phyloP scores from a whole-genome alignment of 2,113 vertebrate species.

The Dinomys branickii region DNA sequence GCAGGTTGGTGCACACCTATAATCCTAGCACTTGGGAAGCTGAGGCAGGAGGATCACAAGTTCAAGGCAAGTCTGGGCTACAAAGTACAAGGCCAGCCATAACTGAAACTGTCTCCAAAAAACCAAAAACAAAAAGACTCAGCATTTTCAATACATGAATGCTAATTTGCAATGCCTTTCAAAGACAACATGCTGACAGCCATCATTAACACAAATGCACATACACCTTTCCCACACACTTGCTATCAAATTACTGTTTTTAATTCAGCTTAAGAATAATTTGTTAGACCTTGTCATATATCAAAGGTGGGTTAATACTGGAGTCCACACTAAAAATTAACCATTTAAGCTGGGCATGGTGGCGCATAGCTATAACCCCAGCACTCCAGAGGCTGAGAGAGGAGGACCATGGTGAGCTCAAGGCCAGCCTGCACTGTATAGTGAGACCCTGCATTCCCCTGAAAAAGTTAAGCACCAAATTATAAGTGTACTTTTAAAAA shows the following conservation, averaged over 20 bases:
- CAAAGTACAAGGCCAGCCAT: neutral
- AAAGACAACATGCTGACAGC: neutral
- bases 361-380: neutral
- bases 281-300: neutral
- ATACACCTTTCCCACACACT: neutral
- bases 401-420: neutral
- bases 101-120: neutral
- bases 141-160: neutral
- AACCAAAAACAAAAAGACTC: neutral
- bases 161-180: slow-evolving; percentile 36
- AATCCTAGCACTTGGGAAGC: neutral
- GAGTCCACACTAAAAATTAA: neutral
- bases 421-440: neutral
- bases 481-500: neutral
- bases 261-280: neutral
- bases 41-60: neutral
- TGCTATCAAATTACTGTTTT: neutral
- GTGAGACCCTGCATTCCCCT: neutral
- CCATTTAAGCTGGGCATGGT: neutral
- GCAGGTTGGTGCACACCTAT: neutral
- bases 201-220: neutral
- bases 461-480: neutral
- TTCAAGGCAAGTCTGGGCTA: neutral
- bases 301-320: neutral
- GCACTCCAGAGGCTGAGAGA: neutral